phyloP scores from a whole-genome alignment of 2,113 vertebrate genomes.

The Brachyhypopomus gauderio region DNA sequence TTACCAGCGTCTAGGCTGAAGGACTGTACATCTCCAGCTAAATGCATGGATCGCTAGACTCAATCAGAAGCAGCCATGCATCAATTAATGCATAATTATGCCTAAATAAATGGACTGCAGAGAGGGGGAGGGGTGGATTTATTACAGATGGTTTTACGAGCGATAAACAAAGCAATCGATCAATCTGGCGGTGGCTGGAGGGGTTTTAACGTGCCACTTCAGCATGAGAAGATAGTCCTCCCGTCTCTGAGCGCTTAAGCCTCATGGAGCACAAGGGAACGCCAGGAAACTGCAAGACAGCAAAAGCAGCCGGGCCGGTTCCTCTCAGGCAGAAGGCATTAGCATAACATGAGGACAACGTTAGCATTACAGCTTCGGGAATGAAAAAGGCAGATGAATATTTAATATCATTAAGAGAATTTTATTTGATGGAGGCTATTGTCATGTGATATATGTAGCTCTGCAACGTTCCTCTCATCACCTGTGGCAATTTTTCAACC shows the following conservation, averaged over 20 bases:
- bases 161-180: constrained; percentile 79
- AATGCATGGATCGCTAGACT: constrained; percentile 71
- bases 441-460: not conserved
- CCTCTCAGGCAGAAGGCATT: constrained; percentile 73
- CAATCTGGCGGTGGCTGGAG: constrained; percentile 64
- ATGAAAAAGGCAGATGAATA: constrained; percentile 40
- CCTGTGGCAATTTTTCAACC: constrained; percentile 13
- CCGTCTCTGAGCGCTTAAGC: constrained; percentile 67
- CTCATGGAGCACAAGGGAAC: constrained; percentile 69
- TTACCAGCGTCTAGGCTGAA: constrained; percentile 70
- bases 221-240: constrained; percentile 67
- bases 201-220: constrained; percentile 66
- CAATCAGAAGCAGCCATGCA: constrained; percentile 74
- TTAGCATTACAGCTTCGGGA: constrained; percentile 72
- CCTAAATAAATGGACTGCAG: constrained; percentile 64
- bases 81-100: constrained; percentile 78
- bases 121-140: constrained; percentile 62
- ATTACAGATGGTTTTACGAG: constrained; percentile 77
- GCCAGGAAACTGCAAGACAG: constrained; percentile 72
- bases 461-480: constrained; percentile 10
- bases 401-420: constrained; percentile 40
- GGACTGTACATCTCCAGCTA: constrained; percentile 62
- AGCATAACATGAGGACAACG: constrained; percentile 66
- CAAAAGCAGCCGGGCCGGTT: constrained; percentile 66
- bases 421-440: constrained; percentile 31